These are phyloP conservation scores for Magallana ariakensis DNA, from an alignment of 1,140 invertebrate genomes.

Conservation along the genomic window DNA sequence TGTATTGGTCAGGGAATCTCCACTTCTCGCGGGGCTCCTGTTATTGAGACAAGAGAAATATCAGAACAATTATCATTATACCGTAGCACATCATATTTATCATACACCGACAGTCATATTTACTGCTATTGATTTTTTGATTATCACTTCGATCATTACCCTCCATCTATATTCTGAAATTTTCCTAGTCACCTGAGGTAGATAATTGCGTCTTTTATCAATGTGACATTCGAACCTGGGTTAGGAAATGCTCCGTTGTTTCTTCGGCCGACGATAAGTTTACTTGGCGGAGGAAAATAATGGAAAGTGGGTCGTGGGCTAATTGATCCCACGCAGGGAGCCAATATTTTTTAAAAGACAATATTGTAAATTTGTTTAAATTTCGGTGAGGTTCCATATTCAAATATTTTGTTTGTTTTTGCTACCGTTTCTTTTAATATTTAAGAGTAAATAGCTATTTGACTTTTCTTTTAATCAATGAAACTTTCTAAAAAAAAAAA, in stretches of 20 bases:
- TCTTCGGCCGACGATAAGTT: background rate
- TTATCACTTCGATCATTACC: background rate
- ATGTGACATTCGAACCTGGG: background rate
- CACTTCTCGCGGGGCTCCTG: constrained; percentile 52
- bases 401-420: no score
- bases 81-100: background rate
- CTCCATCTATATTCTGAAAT: background rate
- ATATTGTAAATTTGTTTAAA: no score
- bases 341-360: no score
- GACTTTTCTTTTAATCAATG: no score
- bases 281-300: background rate
- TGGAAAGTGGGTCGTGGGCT: background rate
- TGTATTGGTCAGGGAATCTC: constrained; percentile 57
- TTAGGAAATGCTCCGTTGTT: background rate
- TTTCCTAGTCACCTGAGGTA: constrained; percentile 1
- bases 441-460: no score
- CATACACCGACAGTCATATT: background rate
- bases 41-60: background rate
- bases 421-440: no score
- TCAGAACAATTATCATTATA: constrained; percentile 26
- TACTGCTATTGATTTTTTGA: constrained; percentile 22
- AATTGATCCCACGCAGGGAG: no score
- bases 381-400: no score
- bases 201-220: background rate
- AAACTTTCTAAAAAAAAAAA: no score